A percentile compares a stretch with the other conserved stretches of the same genome.
Evolutionary conservation across 2,797 vertebrate genomes (phyloP).

Genomic region (Myiothlypis coronata): DNA sequence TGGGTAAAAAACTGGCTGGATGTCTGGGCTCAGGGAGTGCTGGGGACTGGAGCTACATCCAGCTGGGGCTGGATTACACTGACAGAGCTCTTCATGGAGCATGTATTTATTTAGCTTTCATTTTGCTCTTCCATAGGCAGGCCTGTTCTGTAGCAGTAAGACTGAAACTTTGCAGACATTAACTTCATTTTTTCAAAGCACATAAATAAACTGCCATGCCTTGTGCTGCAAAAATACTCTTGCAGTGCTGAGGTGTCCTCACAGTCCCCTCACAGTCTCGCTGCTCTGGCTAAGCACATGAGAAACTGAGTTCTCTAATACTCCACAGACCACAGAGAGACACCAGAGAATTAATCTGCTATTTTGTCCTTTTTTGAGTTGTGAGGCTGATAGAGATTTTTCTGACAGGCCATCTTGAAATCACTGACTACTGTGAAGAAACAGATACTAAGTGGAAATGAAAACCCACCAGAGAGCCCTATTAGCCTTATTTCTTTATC

Average conservation of each 20-base stretch:
- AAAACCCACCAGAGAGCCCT: background rate
- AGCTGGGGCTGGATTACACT: background rate
- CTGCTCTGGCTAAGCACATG: background rate
- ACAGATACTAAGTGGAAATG: background rate
- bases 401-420: background rate
- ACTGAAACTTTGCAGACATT: background rate
- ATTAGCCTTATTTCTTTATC: background rate
- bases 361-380: background rate
- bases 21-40: fast-evolving
- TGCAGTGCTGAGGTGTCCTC: background rate
- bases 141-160: background rate
- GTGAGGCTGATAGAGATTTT: background rate
- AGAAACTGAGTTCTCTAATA: background rate
- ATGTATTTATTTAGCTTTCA: background rate
- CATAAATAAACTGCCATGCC: background rate
- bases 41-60: background rate
- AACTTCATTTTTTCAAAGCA: background rate
- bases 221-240: background rate
- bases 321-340: background rate
- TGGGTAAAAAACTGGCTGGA: background rate
- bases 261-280: background rate
- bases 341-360: background rate
- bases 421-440: background rate
- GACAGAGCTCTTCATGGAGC: background rate
- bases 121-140: background rate